Evolutionary conservation across 2,797 vertebrate species (phyloP).

Genomic region (Sebastes glaucus): DNA sequence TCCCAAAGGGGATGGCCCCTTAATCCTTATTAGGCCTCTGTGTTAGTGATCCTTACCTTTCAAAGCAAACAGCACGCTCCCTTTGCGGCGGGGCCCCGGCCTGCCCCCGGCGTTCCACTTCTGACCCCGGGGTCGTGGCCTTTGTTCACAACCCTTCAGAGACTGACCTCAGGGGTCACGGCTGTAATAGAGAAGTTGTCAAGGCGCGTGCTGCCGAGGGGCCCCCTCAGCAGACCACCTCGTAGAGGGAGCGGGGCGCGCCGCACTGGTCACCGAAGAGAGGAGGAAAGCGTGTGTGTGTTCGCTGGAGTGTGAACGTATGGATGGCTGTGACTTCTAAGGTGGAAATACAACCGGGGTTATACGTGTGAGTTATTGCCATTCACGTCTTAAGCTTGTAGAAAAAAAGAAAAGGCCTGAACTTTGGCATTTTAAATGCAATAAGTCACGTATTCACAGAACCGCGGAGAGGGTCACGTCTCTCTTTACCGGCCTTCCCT

Average conservation of each 20-base stretch:
- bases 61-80: constrained; percentile 93
- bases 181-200: constrained; percentile 93
- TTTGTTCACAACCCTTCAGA: constrained; percentile 94
- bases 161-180: constrained; percentile 88
- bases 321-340: constrained; percentile 19
- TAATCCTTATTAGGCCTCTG: constrained; percentile 98
- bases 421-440: constrained; percentile 10
- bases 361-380: constrained; percentile 1
- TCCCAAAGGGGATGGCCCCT: constrained; percentile 90
- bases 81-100: constrained; percentile 86
- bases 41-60: constrained; percentile 94
- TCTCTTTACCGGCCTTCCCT: constrained; percentile 1
- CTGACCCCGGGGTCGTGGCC: constrained; percentile 94
- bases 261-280: constrained; percentile 29
- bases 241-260: constrained; percentile 50
- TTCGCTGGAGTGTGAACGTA: constrained; percentile 30
- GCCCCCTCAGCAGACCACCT: constrained; percentile 80
- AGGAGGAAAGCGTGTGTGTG: constrained; percentile 16
- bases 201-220: constrained; percentile 88
- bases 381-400: neutral
- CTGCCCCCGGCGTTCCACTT: constrained; percentile 89
- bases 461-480: neutral
- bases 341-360: constrained; percentile 7
- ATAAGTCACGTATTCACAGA: constrained; percentile 13
- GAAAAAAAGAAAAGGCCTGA: neutral